These are phyloP conservation scores for Zhuqinia jingwanae DNA, from an alignment of 2,888 invertebrate genomes.

Conservation along the genomic window DNA sequence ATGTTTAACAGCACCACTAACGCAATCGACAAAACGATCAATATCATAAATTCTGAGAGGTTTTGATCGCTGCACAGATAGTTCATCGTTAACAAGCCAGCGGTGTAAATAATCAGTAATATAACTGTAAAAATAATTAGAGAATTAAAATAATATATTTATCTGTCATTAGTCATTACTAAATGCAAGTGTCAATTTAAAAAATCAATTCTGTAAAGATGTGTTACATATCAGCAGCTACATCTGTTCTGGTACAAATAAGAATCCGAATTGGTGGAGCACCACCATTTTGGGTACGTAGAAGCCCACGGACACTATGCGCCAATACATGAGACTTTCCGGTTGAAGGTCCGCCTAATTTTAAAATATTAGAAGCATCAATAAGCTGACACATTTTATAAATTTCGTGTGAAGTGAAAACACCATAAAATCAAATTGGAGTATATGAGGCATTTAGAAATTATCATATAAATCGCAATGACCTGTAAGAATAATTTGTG, in stretches of 20 bases:
- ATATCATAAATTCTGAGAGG: conserved; percentile 90
- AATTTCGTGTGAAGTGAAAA: too few relatives aligned
- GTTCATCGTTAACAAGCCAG: conserved; percentile 84
- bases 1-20: conserved; percentile 86
- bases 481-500: conserved; percentile 87
- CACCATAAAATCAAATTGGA: too few relatives aligned
- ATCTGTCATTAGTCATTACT: neutral
- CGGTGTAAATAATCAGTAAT: conserved; percentile 91
- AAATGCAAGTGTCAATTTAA: too few relatives aligned
- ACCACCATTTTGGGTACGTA: conserved; percentile 82
- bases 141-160: too few relatives aligned
- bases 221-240: conserved; percentile 88
- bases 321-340: conserved; percentile 93
- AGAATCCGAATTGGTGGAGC: conserved; percentile 85
- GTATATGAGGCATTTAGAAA: too few relatives aligned
- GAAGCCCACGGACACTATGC: conserved; percentile 86
- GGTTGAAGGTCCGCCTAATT: conserved; percentile 92
- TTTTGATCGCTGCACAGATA: conserved; percentile 85
- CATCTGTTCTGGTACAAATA: conserved; percentile 92
- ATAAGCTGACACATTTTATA: too few relatives aligned
- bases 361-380: too few relatives aligned
- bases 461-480: too few relatives aligned
- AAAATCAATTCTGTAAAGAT: conserved; percentile 9
- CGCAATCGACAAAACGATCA: conserved; percentile 89
- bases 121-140: conserved; percentile 80